Evolutionary conservation across 1,140 invertebrate genomes (phyloP).

Genomic region (Copidosoma floridanum): DNA sequence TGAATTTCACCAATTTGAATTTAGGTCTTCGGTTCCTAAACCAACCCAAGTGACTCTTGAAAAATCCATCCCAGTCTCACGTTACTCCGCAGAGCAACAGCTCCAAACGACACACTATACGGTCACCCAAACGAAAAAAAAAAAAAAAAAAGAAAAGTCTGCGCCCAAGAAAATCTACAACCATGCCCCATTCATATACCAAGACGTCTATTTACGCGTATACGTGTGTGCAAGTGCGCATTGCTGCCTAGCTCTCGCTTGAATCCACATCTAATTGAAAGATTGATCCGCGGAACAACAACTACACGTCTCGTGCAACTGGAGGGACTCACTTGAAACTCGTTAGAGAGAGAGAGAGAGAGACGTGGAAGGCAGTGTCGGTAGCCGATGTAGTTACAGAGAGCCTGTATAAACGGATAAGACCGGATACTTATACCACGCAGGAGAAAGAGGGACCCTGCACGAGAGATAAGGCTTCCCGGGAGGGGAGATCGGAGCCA

Average conservation of each 20-base stretch:
- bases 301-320: no score
- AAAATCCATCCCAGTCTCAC: no score
- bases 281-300: slow-evolving; percentile 28
- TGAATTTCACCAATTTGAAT: no score
- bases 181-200: background rate
- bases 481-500: slow-evolving; percentile 2
- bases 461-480: slow-evolving; percentile 37
- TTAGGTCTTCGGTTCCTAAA: no score
- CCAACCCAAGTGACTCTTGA: no score
- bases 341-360: slow-evolving; percentile 13
- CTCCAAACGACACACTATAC: no score
- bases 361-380: background rate
- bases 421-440: background rate
- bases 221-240: background rate
- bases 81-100: no score
- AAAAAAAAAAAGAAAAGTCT: background rate
- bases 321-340: slow-evolving; percentile 30
- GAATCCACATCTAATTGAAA: slow-evolving; percentile 40
- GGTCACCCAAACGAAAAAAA: background rate
- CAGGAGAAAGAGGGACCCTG: slow-evolving; percentile 28
- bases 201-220: background rate
- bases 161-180: background rate
- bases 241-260: slow-evolving; percentile 23
- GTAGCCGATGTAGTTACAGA: no score
- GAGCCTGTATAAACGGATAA: slow-evolving; percentile 33